phyloP scores from a whole-genome alignment of 92 coral and sea anemone species.

The Parazoanthus darwini region DNA sequence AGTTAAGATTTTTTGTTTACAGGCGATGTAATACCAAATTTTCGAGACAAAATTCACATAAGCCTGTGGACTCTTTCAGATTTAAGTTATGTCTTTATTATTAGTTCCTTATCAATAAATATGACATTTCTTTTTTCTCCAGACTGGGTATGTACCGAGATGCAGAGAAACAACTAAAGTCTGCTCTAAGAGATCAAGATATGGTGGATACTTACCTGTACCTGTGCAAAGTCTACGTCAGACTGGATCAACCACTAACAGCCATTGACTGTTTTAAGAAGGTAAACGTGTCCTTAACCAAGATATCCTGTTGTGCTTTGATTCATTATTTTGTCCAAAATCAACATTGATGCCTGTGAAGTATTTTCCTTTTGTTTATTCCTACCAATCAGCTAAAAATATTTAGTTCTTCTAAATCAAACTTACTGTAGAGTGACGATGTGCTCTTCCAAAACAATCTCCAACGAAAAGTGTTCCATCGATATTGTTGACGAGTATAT shows the following conservation, averaged over 20 bases:
- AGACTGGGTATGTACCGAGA: slow-evolving; percentile 98
- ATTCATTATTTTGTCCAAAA: neutral
- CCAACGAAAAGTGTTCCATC: no score
- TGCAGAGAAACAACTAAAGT: slow-evolving; percentile 92
- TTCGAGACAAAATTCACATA: neutral
- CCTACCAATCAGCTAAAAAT: no score
- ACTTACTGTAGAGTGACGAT: neutral
- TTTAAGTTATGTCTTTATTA: no score
- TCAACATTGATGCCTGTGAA: no score
- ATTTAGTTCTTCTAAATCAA: neutral
- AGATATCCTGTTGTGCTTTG: neutral
- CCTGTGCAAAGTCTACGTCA: slow-evolving; percentile 89
- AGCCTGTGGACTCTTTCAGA: neutral
- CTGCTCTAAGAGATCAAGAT: slow-evolving; percentile 91
- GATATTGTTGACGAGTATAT: neutral
- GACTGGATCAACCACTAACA: slow-evolving; percentile 94
- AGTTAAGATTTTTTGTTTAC: neutral
- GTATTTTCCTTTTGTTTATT: no score
- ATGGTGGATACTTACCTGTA: slow-evolving; percentile 86
- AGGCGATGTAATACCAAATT: neutral
- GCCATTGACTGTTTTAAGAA: slow-evolving; percentile 90
- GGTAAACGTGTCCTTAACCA: slow-evolving; percentile 45
- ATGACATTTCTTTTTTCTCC: neutral
- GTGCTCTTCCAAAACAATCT: neutral
- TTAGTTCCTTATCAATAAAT: no score